These are phyloP conservation scores for Drosophila nasuta DNA, from an alignment of 1,140 invertebrate species.

Conservation along the genomic window DNA sequence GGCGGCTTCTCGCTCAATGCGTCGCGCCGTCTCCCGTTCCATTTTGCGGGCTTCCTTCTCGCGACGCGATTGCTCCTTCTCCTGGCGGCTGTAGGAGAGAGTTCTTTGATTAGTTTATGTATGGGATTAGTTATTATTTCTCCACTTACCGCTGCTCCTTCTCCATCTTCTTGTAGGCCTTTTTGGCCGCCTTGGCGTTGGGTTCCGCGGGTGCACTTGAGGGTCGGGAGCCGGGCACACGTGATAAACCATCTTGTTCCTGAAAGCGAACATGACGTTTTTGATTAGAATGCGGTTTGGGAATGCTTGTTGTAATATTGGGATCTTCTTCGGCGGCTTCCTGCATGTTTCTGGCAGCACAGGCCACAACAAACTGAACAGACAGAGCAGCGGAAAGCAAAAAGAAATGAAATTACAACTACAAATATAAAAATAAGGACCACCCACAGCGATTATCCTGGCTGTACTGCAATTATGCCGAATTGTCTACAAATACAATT, in stretches of 20 bases:
- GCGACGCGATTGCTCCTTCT: constrained; percentile 77
- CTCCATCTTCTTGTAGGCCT: constrained; percentile 83
- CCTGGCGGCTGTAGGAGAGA: constrained; percentile 61
- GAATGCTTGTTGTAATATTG: not conserved
- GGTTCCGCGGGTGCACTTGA: constrained; percentile 83
- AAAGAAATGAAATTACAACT: not conserved
- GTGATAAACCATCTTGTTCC: constrained; percentile 77
- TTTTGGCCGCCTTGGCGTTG: constrained; percentile 80
- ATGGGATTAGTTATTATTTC: not conserved
- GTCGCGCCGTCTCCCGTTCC: constrained; percentile 76
- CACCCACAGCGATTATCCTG: constrained; percentile 48
- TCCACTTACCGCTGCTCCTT: constrained; percentile 77
- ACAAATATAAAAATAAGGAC: not conserved
- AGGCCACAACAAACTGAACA: constrained; percentile 49
- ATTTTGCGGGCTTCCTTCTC: constrained; percentile 83
- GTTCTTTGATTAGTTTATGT: not conserved
- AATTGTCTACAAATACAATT: constrained; percentile 82
- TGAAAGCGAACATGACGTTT: constrained; percentile 82
- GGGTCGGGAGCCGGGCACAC: constrained; percentile 70
- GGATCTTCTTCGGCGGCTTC: constrained; percentile 5
- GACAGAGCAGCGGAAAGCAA: not conserved
- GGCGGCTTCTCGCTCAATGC: constrained; percentile 78
- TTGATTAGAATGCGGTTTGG: constrained; percentile 51
- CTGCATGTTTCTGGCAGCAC: constrained; percentile 59
- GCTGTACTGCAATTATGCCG: constrained; percentile 74